Conservation (phyloP, 2,797 vertebrate genomes). For the Parauchenoglanis ngamensis region DNA sequence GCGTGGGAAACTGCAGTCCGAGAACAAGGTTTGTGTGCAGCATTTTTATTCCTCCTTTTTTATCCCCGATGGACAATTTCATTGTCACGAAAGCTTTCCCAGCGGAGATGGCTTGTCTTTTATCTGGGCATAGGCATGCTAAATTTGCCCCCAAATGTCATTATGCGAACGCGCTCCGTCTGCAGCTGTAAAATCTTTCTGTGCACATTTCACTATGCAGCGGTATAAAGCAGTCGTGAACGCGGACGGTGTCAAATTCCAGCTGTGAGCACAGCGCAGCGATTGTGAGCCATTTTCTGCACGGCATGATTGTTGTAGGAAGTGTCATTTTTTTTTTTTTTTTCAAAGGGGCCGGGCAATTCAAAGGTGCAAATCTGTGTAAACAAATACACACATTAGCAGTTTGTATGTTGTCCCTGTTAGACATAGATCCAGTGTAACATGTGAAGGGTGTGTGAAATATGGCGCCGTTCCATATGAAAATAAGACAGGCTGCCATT, state of each 20-base stretch:
- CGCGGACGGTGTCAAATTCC: conserved; percentile 24
- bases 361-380: conserved; percentile 86
- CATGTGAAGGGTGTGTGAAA: conserved; percentile 63
- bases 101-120: conserved; percentile 31
- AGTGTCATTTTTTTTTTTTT: conserved; percentile 85
- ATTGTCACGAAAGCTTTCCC: background rate
- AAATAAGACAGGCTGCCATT: conserved; percentile 97
- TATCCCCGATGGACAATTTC: background rate
- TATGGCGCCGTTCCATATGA: conserved; percentile 96
- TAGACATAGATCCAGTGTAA: background rate
- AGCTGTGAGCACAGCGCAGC: conserved; percentile 57
- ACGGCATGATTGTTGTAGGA: conserved; percentile 85
- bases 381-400: conserved; percentile 80
- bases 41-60: conserved; percentile 45
- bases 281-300: conserved; percentile 67
- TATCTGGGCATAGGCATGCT: conserved; percentile 57
- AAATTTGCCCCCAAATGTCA: conserved; percentile 43
- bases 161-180: conserved; percentile 62
- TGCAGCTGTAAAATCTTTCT: conserved; percentile 39
- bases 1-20: conserved; percentile 71
- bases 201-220: conserved; percentile 18
- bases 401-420: conserved; percentile 13
- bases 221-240: conserved; percentile 6
- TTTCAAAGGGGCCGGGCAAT: conserved; percentile 85
- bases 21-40: conserved; percentile 75